Conservation (phyloP, 2,888 invertebrate genomes). For the Agonopterix arenella region DNA sequence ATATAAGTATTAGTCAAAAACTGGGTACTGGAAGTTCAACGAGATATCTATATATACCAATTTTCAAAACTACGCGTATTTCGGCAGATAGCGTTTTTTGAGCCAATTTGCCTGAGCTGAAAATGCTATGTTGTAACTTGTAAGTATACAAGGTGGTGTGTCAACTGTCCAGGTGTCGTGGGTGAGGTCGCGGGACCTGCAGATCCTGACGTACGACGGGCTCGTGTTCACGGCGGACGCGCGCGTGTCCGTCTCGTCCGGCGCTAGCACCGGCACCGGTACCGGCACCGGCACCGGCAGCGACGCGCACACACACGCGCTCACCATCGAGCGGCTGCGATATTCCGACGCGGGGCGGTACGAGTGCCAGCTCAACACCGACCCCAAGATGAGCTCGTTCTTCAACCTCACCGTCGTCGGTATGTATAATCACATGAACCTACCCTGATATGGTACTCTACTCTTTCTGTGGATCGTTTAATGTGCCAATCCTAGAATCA, state of each 20-base stretch:
- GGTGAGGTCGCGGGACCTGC: slow-evolving; percentile 83
- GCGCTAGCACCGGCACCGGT: slow-evolving; percentile 52
- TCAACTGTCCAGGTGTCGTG: slow-evolving; percentile 85
- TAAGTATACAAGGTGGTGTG: not conserved
- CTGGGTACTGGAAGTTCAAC: too few relatives aligned
- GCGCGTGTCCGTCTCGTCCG: slow-evolving; percentile 75
- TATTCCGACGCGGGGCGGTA: slow-evolving; percentile 73
- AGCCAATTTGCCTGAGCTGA: too few relatives aligned
- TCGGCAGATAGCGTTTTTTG: too few relatives aligned
- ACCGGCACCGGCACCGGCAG: slow-evolving; percentile 55
- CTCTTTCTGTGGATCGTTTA: not conserved
- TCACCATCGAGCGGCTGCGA: slow-evolving; percentile 78
- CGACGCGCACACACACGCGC: slow-evolving; percentile 57
- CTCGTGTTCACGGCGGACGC: slow-evolving; percentile 82
- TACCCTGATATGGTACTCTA: not conserved
- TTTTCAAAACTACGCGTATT: too few relatives aligned
- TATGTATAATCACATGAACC: not conserved
- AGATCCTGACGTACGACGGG: slow-evolving; percentile 81
- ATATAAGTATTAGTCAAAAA: too few relatives aligned
- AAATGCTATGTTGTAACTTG: too few relatives aligned
- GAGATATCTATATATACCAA: too few relatives aligned
- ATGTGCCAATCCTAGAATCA: not conserved
- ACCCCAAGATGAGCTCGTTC: slow-evolving; percentile 7
- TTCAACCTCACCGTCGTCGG: slow-evolving; percentile 3
- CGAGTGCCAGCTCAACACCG: slow-evolving; percentile 10